Percentiles rank a stretch among this genome's conserved stretches.
phyloP scores from a whole-genome alignment of 2,113 vertebrate genomes.

The Lagopus leucura region DNA sequence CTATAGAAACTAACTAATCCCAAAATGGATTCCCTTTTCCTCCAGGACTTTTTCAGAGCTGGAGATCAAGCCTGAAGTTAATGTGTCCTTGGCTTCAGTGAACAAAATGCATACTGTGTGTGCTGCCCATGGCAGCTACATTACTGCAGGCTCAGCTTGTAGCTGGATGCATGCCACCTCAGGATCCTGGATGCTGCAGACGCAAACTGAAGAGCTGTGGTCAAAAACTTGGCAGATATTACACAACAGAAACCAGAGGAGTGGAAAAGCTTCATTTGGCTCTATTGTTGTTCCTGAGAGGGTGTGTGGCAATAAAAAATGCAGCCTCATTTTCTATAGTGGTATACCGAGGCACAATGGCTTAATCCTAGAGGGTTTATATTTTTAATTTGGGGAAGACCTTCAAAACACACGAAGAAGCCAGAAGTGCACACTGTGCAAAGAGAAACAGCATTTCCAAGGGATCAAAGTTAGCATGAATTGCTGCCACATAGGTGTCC shows the following conservation, averaged over 20 bases:
- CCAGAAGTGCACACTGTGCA: neutral
- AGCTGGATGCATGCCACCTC: neutral
- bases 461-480: fast-evolving
- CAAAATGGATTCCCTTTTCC: neutral
- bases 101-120: neutral
- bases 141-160: neutral
- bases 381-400: neutral
- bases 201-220: neutral
- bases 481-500: neutral
- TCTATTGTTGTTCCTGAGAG: neutral
- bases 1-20: neutral
- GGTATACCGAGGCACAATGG: neutral
- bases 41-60: neutral
- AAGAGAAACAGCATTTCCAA: neutral
- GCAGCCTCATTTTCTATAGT: neutral
- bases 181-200: neutral
- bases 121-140: neutral
- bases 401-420: neutral
- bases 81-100: neutral
- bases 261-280: neutral
- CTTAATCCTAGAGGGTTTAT: neutral
- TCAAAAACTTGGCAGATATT: neutral
- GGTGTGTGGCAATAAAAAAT: neutral
- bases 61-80: neutral
- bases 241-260: neutral